A percentile compares a stretch with the other conserved stretches of the same genome.
Conservation (phyloP, 1,140 invertebrate genomes). For the Ceratoteleas bidentatus region DNA sequence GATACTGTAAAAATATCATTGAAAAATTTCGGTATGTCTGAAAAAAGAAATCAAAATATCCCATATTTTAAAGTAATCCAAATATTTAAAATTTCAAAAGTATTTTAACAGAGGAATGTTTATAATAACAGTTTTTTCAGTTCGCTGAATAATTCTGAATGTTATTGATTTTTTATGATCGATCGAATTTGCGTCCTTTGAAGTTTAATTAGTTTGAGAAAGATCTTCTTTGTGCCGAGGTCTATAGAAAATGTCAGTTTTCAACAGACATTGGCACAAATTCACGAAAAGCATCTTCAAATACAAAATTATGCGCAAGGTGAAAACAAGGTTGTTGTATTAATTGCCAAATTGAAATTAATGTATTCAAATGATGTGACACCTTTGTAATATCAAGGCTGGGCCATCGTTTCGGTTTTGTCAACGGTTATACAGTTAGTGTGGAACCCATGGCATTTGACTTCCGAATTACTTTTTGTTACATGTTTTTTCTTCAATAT, state of each 20-base stretch:
- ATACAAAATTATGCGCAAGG: conserved; percentile 44
- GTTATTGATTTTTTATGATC: neutral
- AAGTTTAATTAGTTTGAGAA: neutral
- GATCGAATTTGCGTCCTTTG: neutral
- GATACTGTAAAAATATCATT: too few relatives aligned
- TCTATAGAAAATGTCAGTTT: neutral
- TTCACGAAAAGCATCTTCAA: conserved; percentile 28
- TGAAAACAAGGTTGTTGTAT: conserved; percentile 50
- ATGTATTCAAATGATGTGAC: conserved; percentile 22
- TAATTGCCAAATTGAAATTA: conserved; percentile 55
- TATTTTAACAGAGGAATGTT: neutral
- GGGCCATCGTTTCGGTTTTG: conserved; percentile 1
- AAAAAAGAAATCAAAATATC: too few relatives aligned
- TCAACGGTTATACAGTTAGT: conserved; percentile 12
- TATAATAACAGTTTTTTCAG: conserved; percentile 1
- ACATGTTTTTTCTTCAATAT: too few relatives aligned
- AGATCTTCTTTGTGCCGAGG: neutral
- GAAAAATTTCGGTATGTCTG: too few relatives aligned
- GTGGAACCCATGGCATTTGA: too few relatives aligned
- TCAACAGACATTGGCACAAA: neutral
- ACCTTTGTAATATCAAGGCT: conserved; percentile 26
- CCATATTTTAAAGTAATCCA: too few relatives aligned
- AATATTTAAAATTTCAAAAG: neutral
- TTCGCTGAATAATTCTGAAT: neutral
- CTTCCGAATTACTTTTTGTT: too few relatives aligned